Base-by-base conservation (phyloP, 2,888 invertebrate species). In the Drosophila eohydei region DNA sequence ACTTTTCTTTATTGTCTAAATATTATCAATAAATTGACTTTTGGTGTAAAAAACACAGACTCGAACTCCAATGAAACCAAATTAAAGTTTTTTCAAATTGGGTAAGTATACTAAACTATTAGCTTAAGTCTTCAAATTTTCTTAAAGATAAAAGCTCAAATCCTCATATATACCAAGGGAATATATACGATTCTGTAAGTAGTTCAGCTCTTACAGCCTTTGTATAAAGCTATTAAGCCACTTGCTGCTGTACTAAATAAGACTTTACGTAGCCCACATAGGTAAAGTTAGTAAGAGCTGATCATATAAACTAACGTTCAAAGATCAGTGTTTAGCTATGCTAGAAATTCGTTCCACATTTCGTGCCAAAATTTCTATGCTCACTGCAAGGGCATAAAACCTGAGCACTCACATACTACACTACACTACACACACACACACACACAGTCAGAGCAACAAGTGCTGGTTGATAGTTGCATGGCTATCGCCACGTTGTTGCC, bases 381-480 rank as follows among this genome's bases (percentile, higher is more conserved):
- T 9, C 28, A 63, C 36, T 21, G 32, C 50, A 32, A 34, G 28
- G 26, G 14, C 54, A 65, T 65, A 32, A 57, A 67, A 67, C 12
- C n/a, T 64, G 21, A 28, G 58, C 55, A 51, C 51, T 38, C 56
- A 40, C 41, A 36, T 7, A 14, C 64, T 50, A 50, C 57, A 48
- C 46, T 21, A 32, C 38, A 72, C 52, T 21, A 65, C 48, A 46
- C 16, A 38, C 28, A 21, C 12, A 36, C 12, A n/a, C 43, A 5
- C 21, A 14, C 5, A 12, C 3, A 9, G 3, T 32, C 7, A 14
- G 44, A 12, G 67, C 64, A 72, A 59, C 76, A 66, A 71, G 71
- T 80, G 81, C 71, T 34, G 58, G 54, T 26, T 21, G 38, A 30
- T 51, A 21, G 41, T 62, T 66, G 61, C 55, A 56, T 36, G 44